Percentiles rank a stretch among this genome's conserved stretches.
These are phyloP conservation scores for Perccottus glenii DNA, from an alignment of 2,113 vertebrate species.

Conservation along the genomic window DNA sequence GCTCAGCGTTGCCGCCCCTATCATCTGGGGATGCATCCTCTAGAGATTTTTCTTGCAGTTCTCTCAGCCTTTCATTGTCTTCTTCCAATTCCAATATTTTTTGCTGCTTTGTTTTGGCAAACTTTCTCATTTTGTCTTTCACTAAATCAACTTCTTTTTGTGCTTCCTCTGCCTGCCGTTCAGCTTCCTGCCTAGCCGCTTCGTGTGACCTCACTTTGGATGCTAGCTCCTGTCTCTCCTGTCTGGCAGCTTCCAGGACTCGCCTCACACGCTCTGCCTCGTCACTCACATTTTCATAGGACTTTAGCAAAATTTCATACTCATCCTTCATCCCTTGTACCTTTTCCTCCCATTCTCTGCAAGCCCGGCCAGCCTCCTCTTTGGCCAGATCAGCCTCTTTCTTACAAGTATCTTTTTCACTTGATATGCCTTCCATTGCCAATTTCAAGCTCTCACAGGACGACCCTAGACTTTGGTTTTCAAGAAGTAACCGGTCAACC, in stretches of 20 bases:
- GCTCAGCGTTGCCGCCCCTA: slow-evolving; percentile 56
- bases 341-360: slow-evolving; percentile 85
- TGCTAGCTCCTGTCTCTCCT: slow-evolving; percentile 89
- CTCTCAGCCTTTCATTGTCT: slow-evolving; percentile 88
- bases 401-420: slow-evolving; percentile 83
- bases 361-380: slow-evolving; percentile 71
- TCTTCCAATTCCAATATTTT: slow-evolving; percentile 95
- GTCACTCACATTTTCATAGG: slow-evolving; percentile 93
- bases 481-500: slow-evolving; percentile 81
- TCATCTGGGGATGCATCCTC: slow-evolving; percentile 40
- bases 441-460: slow-evolving; percentile 90
- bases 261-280: slow-evolving; percentile 89
- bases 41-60: slow-evolving; percentile 60
- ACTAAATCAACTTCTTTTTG: slow-evolving; percentile 86
- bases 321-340: slow-evolving; percentile 87
- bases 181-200: slow-evolving; percentile 78
- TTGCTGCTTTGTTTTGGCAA: slow-evolving; percentile 94
- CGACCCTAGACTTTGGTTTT: slow-evolving; percentile 87
- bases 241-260: slow-evolving; percentile 86
- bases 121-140: slow-evolving; percentile 98
- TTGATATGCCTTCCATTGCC: slow-evolving; percentile 81
- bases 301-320: slow-evolving; percentile 93
- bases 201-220: slow-evolving; percentile 80
- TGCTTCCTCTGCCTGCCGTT: slow-evolving; percentile 83
- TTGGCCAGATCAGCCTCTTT: slow-evolving; percentile 81